A percentile compares a stretch with the other conserved stretches of the same genome.
Evolutionary conservation across 2,113 vertebrate species (phyloP).

Genomic region (Sturnus vulgaris): DNA sequence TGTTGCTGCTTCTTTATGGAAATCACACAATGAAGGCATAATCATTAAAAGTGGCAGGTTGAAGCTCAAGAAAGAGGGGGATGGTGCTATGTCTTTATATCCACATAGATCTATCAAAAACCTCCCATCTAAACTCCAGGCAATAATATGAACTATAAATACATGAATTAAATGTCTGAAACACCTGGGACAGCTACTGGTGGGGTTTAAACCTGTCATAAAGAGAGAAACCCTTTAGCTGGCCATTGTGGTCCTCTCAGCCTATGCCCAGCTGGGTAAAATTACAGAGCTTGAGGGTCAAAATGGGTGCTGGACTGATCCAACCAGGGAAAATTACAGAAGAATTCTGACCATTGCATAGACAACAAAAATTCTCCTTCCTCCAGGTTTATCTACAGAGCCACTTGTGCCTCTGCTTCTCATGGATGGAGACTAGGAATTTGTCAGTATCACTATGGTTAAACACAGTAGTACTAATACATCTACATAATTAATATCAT

Average conservation of each 20-base stretch:
- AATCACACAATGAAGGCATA: background rate
- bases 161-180: background rate
- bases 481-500: background rate
- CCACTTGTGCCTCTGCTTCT: background rate
- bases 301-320: background rate
- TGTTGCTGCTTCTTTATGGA: background rate
- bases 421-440: background rate
- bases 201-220: background rate
- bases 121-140: background rate
- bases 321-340: background rate
- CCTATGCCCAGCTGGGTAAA: background rate
- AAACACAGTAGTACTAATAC: background rate
- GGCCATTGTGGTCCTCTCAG: background rate
- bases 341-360: background rate
- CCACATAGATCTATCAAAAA: background rate
- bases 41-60: background rate
- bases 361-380: background rate
- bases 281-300: background rate
- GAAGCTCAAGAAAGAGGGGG: background rate
- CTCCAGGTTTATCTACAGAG: background rate
- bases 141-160: background rate
- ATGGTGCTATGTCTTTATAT: background rate
- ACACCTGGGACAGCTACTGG: background rate
- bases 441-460: background rate
- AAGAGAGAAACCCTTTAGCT: background rate